Evolutionary conservation across 2,797 vertebrate genomes (phyloP).

Genomic region (Tenualosa thibaudeaui): DNA sequence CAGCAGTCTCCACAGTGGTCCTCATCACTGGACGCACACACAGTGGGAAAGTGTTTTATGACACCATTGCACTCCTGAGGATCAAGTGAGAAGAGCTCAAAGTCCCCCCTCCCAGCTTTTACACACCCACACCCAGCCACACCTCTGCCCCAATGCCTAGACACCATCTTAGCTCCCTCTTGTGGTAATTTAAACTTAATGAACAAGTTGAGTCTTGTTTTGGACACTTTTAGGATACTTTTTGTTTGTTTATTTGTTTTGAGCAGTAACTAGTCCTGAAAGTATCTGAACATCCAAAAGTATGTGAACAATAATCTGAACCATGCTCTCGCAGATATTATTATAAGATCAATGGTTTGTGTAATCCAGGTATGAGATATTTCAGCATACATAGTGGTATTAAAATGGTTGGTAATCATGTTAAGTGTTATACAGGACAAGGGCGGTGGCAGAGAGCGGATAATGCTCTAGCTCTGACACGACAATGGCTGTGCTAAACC

Average conservation of each 20-base stretch:
- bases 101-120: too few relatives aligned
- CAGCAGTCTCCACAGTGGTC: neutral
- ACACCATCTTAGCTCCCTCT: slow-evolving; percentile 62
- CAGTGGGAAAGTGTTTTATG: neutral
- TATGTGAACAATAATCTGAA: neutral
- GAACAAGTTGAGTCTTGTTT: neutral
- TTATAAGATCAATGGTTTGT: neutral
- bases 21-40: neutral
- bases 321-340: too few relatives aligned
- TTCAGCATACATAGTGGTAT: too few relatives aligned
- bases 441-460: too few relatives aligned
- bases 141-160: slow-evolving; percentile 32
- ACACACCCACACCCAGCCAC: slow-evolving; percentile 18
- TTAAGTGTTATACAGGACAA: too few relatives aligned
- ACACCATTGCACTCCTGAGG: neutral
- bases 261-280: neutral
- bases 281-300: neutral
- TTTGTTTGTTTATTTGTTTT: neutral
- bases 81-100: neutral
- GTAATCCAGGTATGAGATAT: neutral
- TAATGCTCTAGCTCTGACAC: too few relatives aligned
- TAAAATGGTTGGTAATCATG: too few relatives aligned
- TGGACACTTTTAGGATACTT: neutral
- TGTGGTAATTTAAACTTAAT: slow-evolving; percentile 57
- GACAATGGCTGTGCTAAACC: neutral